Evolutionary conservation across 2,888 invertebrate species (phyloP).

Genomic region (Dryobota labecula): DNA sequence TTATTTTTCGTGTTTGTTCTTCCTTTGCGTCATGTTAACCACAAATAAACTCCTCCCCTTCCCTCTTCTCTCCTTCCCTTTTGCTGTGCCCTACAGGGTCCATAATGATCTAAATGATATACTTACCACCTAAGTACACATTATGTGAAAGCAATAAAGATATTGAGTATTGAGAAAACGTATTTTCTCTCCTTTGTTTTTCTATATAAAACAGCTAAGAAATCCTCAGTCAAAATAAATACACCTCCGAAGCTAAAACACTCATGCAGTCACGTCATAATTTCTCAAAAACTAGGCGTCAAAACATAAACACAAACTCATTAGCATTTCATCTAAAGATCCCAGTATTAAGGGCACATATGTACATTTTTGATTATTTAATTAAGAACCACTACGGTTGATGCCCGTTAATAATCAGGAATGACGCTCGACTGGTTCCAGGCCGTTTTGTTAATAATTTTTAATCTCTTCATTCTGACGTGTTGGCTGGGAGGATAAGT

Average conservation of each 20-base stretch:
- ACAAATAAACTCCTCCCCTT: no score
- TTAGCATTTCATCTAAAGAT: conserved; percentile 63
- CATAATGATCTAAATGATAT: no score
- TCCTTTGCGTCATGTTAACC: no score
- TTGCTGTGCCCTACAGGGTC: no score
- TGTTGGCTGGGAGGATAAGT: conserved; percentile 39
- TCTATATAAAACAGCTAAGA: not conserved
- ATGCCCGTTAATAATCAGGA: conserved; percentile 86
- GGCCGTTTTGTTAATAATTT: conserved; percentile 76
- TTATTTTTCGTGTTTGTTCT: no score
- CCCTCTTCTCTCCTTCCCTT: no score
- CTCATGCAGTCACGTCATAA: conserved; percentile 6
- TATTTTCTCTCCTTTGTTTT: no score
- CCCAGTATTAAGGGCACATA: conserved; percentile 63
- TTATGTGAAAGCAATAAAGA: no score
- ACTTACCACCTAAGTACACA: no score
- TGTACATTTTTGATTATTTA: conserved; percentile 81
- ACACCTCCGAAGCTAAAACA: not conserved
- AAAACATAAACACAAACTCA: conserved; percentile 53
- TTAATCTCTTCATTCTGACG: conserved; percentile 82
- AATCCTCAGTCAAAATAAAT: not conserved
- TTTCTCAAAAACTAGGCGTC: conserved; percentile 25
- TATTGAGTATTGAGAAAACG: no score
- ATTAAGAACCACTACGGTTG: conserved; percentile 78
- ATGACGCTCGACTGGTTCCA: conserved; percentile 80